Percentiles rank a stretch among this genome's conserved stretches.
These are phyloP conservation scores for Metacarcinus magister DNA, from an alignment of 2,888 invertebrate genomes.

Conservation along the genomic window DNA sequence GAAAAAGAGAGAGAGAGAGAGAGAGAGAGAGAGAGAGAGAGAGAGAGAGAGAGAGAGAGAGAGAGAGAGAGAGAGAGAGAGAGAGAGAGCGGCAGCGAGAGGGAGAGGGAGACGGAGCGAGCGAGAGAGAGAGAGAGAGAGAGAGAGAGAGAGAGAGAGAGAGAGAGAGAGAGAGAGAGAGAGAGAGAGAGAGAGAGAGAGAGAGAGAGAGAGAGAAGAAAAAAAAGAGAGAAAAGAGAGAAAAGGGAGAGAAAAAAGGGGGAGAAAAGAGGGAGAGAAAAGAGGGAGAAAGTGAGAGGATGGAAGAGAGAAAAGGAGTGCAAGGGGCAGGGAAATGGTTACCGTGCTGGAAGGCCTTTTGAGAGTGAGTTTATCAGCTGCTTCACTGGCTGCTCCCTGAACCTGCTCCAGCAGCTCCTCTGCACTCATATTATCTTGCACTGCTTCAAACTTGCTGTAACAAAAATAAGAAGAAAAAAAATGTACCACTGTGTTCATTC, in stretches of 20 bases:
- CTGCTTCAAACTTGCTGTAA: constrained; percentile 89
- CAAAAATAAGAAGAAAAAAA: background rate
- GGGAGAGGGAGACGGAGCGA: constrained; percentile 13
- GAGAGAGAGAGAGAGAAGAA: background rate
- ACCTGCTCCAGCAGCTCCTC: constrained; percentile 92
- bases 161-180: background rate
- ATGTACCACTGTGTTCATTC: background rate
- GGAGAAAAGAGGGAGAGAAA: background rate
- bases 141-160: background rate
- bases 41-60: too few relatives aligned
- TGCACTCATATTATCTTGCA: constrained; percentile 90
- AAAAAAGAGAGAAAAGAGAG: background rate
- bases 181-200: background rate
- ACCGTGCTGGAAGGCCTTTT: constrained; percentile 86
- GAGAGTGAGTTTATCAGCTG: constrained; percentile 88
- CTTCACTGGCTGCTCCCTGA: constrained; percentile 89
- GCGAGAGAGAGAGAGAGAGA: constrained; percentile 21
- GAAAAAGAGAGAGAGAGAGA: background rate
- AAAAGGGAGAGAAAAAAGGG: background rate
- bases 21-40: background rate
- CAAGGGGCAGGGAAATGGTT: constrained; percentile 66
- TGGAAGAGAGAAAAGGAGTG: background rate
- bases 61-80: background rate
- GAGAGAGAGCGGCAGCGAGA: background rate
- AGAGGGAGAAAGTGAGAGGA: background rate